These are phyloP conservation scores for Tympanoctomys barrerae DNA, from an alignment of 2,797 vertebrate genomes.

Conservation along the genomic window DNA sequence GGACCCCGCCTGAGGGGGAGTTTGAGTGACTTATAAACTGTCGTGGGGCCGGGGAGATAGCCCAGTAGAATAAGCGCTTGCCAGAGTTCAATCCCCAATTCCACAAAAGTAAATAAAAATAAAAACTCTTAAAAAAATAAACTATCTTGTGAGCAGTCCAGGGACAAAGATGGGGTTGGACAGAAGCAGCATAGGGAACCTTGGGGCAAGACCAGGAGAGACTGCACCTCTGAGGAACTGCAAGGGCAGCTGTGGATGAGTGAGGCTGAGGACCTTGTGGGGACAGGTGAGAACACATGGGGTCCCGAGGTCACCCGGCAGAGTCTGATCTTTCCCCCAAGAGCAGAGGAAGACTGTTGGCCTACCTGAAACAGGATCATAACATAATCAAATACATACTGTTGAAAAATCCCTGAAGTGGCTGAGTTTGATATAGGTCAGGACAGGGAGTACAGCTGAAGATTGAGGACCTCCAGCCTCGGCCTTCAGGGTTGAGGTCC, in stretches of 20 bases:
- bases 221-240: neutral
- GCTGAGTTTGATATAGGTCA: neutral
- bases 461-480: neutral
- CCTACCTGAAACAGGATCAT: neutral
- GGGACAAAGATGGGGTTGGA: neutral
- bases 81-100: too few relatives aligned
- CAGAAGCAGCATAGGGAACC: neutral
- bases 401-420: neutral
- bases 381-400: neutral
- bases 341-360: neutral
- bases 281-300: neutral
- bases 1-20: neutral
- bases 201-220: neutral
- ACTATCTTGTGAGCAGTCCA: neutral
- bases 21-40: neutral
- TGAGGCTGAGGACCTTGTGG: neutral
- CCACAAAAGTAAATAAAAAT: too few relatives aligned
- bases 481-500: neutral
- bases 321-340: neutral
- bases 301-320: neutral
- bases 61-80: too few relatives aligned
- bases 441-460: neutral
- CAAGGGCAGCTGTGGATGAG: too few relatives aligned
- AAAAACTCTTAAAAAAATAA: neutral
- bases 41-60: neutral